Percentiles rank a stretch among this genome's conserved stretches.
Conservation (phyloP, 2,888 invertebrate species). For the Zeuzera pyrina region DNA sequence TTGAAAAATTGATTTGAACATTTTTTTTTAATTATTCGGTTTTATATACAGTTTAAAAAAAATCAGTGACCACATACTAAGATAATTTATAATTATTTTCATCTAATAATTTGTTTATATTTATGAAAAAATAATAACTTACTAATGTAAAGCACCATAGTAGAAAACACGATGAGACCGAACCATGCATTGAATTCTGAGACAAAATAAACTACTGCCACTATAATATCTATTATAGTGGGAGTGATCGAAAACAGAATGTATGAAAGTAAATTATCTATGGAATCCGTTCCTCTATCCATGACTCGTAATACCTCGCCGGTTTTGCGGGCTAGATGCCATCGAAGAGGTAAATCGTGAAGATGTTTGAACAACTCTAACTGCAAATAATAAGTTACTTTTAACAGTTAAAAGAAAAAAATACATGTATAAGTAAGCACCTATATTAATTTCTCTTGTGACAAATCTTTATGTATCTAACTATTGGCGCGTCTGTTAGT, state of each 20-base stretch:
- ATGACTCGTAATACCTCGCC: constrained; percentile 97
- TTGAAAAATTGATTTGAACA: no score
- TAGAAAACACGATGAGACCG: constrained; percentile 93
- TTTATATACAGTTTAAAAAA: background rate
- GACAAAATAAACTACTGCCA: constrained; percentile 93
- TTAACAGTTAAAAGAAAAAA: no score
- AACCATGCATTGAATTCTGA: constrained; percentile 94
- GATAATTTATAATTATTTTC: no score
- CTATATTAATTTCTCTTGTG: no score
- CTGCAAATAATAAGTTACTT: no score
- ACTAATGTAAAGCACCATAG: constrained; percentile 95
- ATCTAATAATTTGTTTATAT: no score
- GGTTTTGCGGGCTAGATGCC: constrained; percentile 96
- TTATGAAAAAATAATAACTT: no score
- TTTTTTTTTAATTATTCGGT: no score
- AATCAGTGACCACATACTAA: no score
- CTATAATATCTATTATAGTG: constrained; percentile 91
- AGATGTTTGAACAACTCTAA: constrained; percentile 89
- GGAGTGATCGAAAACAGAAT: constrained; percentile 95
- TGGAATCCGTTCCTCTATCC: constrained; percentile 97
- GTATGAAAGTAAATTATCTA: constrained; percentile 93
- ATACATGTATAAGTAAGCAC: no score
- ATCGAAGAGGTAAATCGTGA: constrained; percentile 91
- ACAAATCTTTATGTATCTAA: no score
- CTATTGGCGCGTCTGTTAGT: no score